Evolutionary conservation across 1,140 invertebrate species (phyloP), one percentile per base, ranked within the genome.

Genomic region (Aphidius gifuensis): DNA sequence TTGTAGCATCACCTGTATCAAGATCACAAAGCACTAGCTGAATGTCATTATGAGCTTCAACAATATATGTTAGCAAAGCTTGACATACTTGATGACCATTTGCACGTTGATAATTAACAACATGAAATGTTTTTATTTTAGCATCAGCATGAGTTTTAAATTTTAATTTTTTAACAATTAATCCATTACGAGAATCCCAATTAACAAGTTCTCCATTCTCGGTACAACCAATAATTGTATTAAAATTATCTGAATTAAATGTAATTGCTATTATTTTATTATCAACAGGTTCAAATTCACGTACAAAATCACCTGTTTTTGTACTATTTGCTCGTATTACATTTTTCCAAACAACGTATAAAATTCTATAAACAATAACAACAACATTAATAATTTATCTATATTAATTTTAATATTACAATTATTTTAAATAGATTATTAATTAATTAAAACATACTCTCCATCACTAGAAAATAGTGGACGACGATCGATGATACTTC

Each of bases 381-480:
- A 16, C 16, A 16, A 16, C 16, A 16, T 16, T 16, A 47, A 49
- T 55, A 39, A 47, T 51, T 40, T n/a, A n/a, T 59, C 43, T 50
- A 61, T 51, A 58, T 4, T 44, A 64, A 64, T 47, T 56, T 45
- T 60, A 48, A 4, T 40, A 54, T 43, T 44, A 62, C 1, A 16
- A 16, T 16, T n/a, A 42, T 58, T 61, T 46, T 61, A 46, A 6
- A 4, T 3, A 7, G 11, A 1, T 39, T 51, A 64, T 53, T 68
- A 45, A 62, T 48, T 49, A 16, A 16, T 42, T 32, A 45, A 43
- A 66, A 83, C 86, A 84, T 80, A 88, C 87, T 86, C 83, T 77
- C 83, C 84, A 75, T 86, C 82, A 9, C 66, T 67, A 6, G 87
- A 86, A 80, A 88, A 88, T 39, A 88, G 60, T 16, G 87, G 86